A percentile compares a stretch with the other conserved stretches of the same genome.
phyloP scores from a whole-genome alignment of 1,140 invertebrate genomes.

The Hermatobates lingyangjiaoensis region DNA sequence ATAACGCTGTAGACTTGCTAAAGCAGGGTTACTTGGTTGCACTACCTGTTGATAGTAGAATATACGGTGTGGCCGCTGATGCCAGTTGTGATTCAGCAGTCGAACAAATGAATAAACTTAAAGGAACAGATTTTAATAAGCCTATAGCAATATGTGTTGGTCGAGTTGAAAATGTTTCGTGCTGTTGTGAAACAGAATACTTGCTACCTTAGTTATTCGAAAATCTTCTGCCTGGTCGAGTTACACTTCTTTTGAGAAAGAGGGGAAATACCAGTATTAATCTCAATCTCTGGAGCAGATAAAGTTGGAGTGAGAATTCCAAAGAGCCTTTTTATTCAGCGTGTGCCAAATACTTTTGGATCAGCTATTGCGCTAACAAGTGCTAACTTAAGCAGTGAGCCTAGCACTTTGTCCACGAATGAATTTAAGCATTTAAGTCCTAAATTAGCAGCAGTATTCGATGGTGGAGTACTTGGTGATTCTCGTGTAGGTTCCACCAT shows the following conservation, averaged over 20 bases:
- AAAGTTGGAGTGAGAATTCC: constrained; percentile 85
- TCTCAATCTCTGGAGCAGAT: constrained; percentile 55
- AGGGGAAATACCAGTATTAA: constrained; percentile 44
- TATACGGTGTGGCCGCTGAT: constrained; percentile 80
- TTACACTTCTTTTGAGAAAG: constrained; percentile 72
- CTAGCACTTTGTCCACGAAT: constrained; percentile 51
- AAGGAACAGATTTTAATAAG: constrained; percentile 63
- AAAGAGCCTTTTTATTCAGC: constrained; percentile 53
- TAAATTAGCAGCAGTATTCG: constrained; percentile 58
- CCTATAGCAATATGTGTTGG: constrained; percentile 80
- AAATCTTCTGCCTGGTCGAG: constrained; percentile 73
- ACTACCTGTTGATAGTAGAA: constrained; percentile 86
- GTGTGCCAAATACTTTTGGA: constrained; percentile 40
- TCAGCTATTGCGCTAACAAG: constrained; percentile 81
- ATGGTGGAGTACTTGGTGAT: constrained; percentile 42
- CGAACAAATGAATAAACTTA: constrained; percentile 65
- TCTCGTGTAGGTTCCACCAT: constrained; percentile 71
- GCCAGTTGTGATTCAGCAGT: constrained; percentile 56
- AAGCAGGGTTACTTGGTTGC: constrained; percentile 50
- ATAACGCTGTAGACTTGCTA: constrained; percentile 35
- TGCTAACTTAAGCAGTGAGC: constrained; percentile 68
- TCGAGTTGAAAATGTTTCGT: constrained; percentile 41
- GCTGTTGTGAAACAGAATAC: constrained; percentile 57
- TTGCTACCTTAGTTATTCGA: constrained; percentile 45
- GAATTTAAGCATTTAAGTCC: constrained; percentile 75